A percentile compares a stretch with the other conserved stretches of the same genome.
phyloP scores from a whole-genome alignment of 2,888 invertebrate species.

The Hyposoter dolosus region DNA sequence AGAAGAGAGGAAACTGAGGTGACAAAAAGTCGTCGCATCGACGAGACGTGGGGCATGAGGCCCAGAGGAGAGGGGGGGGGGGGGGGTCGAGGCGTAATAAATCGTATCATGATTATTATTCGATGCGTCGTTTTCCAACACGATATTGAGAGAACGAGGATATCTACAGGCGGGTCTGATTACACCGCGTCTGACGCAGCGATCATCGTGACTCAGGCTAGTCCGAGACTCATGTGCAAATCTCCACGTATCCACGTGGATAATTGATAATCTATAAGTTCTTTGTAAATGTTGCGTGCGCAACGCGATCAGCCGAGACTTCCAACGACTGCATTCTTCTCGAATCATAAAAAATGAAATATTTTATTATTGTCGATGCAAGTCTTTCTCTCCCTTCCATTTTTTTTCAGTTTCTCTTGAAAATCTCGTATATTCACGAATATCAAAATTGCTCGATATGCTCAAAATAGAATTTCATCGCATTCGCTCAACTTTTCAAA shows the following conservation, averaged over 20 bases:
- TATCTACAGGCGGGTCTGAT: neutral
- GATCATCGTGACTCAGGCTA: conserved; percentile 1
- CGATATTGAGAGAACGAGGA: neutral
- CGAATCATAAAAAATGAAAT: neutral
- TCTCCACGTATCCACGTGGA: neutral
- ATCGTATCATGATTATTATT: conserved; percentile 17
- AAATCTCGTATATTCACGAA: neutral
- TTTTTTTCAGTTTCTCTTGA: neutral
- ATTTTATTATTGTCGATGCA: neutral
- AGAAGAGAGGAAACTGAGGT: neutral
- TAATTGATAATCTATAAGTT: conserved; percentile 17
- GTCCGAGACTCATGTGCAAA: neutral
- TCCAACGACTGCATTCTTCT: neutral
- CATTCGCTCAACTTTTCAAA: neutral
- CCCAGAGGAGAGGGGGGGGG: no score
- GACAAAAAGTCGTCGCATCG: neutral
- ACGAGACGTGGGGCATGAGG: neutral
- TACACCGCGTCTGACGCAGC: conserved; percentile 18
- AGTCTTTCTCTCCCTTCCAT: neutral
- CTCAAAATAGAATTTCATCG: neutral
- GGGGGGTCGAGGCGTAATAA: neutral
- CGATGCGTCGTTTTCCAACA: conserved; percentile 8
- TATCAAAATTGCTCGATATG: neutral
- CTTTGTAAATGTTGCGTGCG: neutral
- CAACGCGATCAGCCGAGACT: neutral